phyloP scores from a whole-genome alignment of 2,888 invertebrate genomes.

The Spicauda simplicius region DNA sequence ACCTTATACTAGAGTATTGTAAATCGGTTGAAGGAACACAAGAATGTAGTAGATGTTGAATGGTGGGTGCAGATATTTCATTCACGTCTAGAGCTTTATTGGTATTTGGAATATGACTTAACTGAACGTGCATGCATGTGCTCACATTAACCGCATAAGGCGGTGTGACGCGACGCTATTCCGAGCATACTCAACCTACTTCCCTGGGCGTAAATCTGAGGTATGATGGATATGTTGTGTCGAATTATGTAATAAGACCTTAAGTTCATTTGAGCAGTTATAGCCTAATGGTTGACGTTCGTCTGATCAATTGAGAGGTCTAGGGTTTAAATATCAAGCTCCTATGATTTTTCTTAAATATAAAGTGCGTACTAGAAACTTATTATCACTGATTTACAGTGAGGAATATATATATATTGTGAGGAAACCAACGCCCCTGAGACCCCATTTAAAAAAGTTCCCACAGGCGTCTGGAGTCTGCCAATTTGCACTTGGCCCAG shows the following conservation, averaged over 20 bases:
- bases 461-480: too few species aligned
- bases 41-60: conserved; percentile 54
- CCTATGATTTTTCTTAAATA: too few species aligned
- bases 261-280: too few species aligned
- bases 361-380: too few species aligned
- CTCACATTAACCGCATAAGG: conserved; percentile 34
- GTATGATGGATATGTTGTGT: conserved; percentile 4
- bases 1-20: not conserved
- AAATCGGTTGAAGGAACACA: conserved; percentile 9
- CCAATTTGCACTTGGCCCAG: too few species aligned
- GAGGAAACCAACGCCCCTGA: too few species aligned
- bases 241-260: not conserved
- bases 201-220: conserved; percentile 14
- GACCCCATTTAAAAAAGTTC: too few species aligned
- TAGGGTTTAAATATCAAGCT: too few species aligned
- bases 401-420: too few species aligned
- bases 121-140: conserved; percentile 42
- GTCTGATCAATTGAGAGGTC: too few species aligned
- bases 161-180: conserved; percentile 31
- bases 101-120: conserved; percentile 69
- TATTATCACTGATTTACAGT: too few species aligned
- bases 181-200: conserved; percentile 30
- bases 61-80: conserved; percentile 69
- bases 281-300: too few species aligned
- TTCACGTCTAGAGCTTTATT: conserved; percentile 69